phyloP scores from a whole-genome alignment of 1,140 invertebrate genomes.

The Heliconius melpomene region DNA sequence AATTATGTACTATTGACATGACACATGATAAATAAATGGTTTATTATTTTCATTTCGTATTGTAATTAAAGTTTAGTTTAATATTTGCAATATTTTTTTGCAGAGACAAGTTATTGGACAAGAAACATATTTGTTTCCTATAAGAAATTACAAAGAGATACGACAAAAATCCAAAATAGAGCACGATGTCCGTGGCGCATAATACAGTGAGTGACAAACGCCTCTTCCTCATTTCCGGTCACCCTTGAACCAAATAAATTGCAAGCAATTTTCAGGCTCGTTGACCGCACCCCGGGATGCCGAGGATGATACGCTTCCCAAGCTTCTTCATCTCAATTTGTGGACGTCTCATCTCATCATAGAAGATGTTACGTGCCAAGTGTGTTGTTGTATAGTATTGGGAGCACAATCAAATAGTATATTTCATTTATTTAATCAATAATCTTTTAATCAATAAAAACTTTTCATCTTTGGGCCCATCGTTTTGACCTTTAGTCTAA shows the following conservation, averaged over 20 bases:
- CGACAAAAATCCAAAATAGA: conserved; percentile 33
- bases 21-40: too few relatives aligned
- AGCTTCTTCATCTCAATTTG: conserved; percentile 54
- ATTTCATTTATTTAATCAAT: neutral
- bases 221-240: conserved; percentile 65
- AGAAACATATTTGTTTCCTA: too few relatives aligned
- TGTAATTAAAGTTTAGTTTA: too few relatives aligned
- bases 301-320: conserved; percentile 61
- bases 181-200: conserved; percentile 51
- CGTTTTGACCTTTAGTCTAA: too few relatives aligned
- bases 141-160: too few relatives aligned
- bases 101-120: too few relatives aligned
- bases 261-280: conserved; percentile 54
- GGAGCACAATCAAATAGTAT: neutral
- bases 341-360: conserved; percentile 18
- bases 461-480: too few relatives aligned
- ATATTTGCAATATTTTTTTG: too few relatives aligned
- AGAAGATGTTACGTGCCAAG: conserved; percentile 23
- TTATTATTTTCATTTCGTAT: too few relatives aligned
- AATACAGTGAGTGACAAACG: conserved; percentile 74
- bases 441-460: too few relatives aligned
- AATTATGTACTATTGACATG: too few relatives aligned
- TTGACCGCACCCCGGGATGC: conserved; percentile 65
- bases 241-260: conserved; percentile 72
- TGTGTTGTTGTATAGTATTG: conserved; percentile 1